Percentiles rank a stretch among this genome's conserved stretches.
These are phyloP conservation scores for Rhingia campestris DNA, from an alignment of 2,888 invertebrate species.

Conservation along the genomic window DNA sequence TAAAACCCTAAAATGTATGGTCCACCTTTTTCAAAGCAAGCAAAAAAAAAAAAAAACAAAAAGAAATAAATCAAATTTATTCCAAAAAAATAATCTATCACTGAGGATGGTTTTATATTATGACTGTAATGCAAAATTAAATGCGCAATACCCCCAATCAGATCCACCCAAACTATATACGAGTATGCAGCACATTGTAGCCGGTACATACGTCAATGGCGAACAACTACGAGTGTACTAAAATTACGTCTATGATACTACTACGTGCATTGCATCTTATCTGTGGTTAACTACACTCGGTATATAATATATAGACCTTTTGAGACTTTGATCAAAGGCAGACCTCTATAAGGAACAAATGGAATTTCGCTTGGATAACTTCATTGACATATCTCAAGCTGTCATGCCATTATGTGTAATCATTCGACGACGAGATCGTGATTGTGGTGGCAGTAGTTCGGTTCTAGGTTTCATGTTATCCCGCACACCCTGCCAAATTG, in stretches of 20 bases:
- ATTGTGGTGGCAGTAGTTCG: conserved; percentile 43
- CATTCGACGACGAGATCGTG: conserved; percentile 56
- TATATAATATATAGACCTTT: neutral
- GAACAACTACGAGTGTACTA: conserved; percentile 2
- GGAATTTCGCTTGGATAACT: conserved; percentile 36
- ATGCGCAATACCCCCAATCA: conserved; percentile 23
- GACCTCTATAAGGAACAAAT: conserved; percentile 24
- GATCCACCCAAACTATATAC: no score
- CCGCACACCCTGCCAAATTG: conserved; percentile 31
- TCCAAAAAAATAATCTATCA: no score
- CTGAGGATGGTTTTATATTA: neutral
- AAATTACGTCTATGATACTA: conserved; percentile 6
- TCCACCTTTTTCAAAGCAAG: no score
- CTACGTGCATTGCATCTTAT: conserved; percentile 14
- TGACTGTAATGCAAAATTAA: conserved; percentile 12
- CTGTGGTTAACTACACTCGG: conserved; percentile 3
- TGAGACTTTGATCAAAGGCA: conserved; percentile 20
- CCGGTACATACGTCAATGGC: conserved; percentile 8
- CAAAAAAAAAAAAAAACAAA: no score
- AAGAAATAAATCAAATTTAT: no score
- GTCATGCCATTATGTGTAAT: conserved; percentile 41
- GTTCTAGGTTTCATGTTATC: conserved; percentile 46
- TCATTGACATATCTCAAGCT: conserved; percentile 34
- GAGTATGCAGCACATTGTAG: neutral
- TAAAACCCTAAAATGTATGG: no score